Base-by-base conservation (phyloP, 2,888 invertebrate species). In the Erebia ligea region DNA sequence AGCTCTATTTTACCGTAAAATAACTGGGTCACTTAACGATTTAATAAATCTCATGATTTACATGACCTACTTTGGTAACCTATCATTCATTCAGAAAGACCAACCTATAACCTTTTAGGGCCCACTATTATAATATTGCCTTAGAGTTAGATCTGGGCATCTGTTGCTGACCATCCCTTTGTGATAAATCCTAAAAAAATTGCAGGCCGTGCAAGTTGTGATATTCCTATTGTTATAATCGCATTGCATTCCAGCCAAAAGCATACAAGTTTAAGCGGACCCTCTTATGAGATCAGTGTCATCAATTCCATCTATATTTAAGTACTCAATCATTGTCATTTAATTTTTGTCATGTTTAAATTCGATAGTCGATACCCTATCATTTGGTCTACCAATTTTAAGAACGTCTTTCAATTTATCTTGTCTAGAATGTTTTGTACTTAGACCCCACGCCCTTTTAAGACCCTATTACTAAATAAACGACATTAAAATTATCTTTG, bases 31-130 rank as follows among this genome's bases (percentile, higher is more conserved):
- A 6, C 34, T 78, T 79, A 77, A 79, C 79, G 79, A 77, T 79
- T 81, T 65, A 75, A 64, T 45, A 61, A 90, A 88, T 88, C 86
- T 90, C 89, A 86, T 85, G 50, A 50, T 50, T 50, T n/a, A n/a
- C n/a, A 50, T 50, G 84, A 80, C 82, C 85, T 85, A 89, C 89
- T 91, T 90, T 90, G 91, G 91, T 91, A 91, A 91, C 90, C 76
- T 74, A 77, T 75, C 75, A 76, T 76, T 74, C 70, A 78, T 77
- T 79, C 79, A 79, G 80, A 80, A 80, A 80, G 77, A 76, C 74
- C 74, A 74, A 76, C 72, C 45, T 21, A 62, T 25, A 15, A 34
- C n/a, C 3, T 58, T 54, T 54, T 19, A 54, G 19, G 11, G 54
- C 10, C 54, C 3, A 1, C 19, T 52, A 50, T n/a, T n/a, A n/a